phyloP scores from a whole-genome alignment of 92 coral and sea anemone species.

The Metridium senile region DNA sequence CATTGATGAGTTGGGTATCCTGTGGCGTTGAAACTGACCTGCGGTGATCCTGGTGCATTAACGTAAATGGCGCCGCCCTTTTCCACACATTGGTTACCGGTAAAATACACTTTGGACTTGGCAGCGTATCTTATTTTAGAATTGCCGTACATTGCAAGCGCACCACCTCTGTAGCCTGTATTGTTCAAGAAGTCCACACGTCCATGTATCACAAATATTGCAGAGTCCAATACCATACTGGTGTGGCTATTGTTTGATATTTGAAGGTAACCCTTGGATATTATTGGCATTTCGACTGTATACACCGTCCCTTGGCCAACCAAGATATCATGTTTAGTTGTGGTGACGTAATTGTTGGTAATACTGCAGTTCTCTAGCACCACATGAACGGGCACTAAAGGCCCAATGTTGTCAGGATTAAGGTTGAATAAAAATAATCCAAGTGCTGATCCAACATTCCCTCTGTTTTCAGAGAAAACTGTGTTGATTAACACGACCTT shows the following conservation, averaged over 20 bases:
- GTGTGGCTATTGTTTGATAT: slow-evolving; percentile 66
- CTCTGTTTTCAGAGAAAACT: slow-evolving; percentile 50
- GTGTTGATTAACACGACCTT: slow-evolving; percentile 44
- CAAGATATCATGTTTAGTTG: slow-evolving; percentile 32
- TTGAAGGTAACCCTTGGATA: slow-evolving; percentile 42
- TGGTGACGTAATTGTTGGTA: slow-evolving; percentile 45
- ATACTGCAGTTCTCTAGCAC: slow-evolving; percentile 45
- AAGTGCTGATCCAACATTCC: slow-evolving; percentile 70
- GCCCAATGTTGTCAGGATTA: slow-evolving; percentile 72
- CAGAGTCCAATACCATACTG: slow-evolving; percentile 74
- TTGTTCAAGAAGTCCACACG: slow-evolving; percentile 54
- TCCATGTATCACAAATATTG: slow-evolving; percentile 59
- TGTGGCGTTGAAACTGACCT: slow-evolving; percentile 68
- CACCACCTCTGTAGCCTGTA: slow-evolving; percentile 82
- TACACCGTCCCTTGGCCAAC: slow-evolving; percentile 76
- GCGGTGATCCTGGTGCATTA: slow-evolving; percentile 80
- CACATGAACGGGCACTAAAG: slow-evolving; percentile 49
- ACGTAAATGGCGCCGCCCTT: slow-evolving; percentile 85
- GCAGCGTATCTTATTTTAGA: slow-evolving; percentile 60
- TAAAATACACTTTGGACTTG: slow-evolving; percentile 56
- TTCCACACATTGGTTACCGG: slow-evolving; percentile 57
- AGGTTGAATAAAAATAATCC: slow-evolving; percentile 64
- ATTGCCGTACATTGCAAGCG: slow-evolving; percentile 87
- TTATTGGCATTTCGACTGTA: slow-evolving; percentile 64
- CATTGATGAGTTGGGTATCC: slow-evolving; percentile 68